A percentile compares a stretch with the other conserved stretches of the same genome.
These are phyloP conservation scores for Micoletzkya japonica DNA, from an alignment of 2,888 invertebrate genomes.

Conservation along the genomic window DNA sequence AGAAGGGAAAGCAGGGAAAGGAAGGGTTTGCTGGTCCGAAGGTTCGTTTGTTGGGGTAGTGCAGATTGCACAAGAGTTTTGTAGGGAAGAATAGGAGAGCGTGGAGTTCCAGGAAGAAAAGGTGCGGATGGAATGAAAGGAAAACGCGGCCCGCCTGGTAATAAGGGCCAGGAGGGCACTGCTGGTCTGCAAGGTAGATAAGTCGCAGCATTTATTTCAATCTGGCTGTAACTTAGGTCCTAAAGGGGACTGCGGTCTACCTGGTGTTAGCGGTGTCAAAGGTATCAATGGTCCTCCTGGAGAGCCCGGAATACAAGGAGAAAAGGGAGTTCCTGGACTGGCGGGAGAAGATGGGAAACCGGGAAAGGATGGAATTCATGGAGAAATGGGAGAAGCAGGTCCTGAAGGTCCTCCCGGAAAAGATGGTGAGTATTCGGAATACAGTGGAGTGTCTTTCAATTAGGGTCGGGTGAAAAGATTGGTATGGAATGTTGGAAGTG, in stretches of 20 bases:
- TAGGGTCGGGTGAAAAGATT: too few relatives aligned
- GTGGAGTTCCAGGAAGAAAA: not conserved
- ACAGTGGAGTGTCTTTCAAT: too few relatives aligned
- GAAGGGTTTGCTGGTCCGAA: not conserved
- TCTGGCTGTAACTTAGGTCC: too few relatives aligned
- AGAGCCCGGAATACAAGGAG: not conserved
- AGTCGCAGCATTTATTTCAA: too few relatives aligned
- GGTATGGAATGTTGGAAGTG: too few relatives aligned
- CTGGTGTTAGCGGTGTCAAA: not conserved
- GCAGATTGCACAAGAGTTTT: too few relatives aligned
- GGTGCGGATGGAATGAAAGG: not conserved
- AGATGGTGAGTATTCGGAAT: not conserved
- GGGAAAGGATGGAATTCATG: not conserved
- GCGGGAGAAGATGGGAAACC: not conserved
- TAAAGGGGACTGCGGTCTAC: not conserved
- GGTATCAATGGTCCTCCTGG: not conserved
- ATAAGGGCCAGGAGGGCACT: not conserved
- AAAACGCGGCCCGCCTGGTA: not conserved
- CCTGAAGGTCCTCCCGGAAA: not conserved
- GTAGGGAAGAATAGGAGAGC: constrained; percentile 10
- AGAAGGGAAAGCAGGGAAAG: constrained; percentile 13
- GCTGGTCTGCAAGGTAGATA: not conserved
- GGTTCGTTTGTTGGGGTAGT: not conserved
- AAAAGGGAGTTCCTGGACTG: not conserved
- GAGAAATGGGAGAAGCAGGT: constrained; percentile 4